phyloP scores from a whole-genome alignment of 1,140 invertebrate species.

The Manduca sexta region DNA sequence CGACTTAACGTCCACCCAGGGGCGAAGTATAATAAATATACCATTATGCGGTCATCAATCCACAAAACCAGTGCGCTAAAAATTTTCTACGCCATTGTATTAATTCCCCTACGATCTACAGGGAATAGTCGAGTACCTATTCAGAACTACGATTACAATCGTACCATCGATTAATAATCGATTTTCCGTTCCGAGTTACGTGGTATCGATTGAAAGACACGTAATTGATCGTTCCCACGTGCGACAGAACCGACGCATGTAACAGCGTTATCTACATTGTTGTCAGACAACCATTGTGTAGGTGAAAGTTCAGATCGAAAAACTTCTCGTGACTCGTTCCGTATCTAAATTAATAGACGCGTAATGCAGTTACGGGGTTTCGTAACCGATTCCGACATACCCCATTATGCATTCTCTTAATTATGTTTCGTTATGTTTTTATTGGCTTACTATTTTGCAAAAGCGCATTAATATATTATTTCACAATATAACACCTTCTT shows the following conservation, averaged over 20 bases:
- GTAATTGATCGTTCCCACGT: conserved; percentile 17
- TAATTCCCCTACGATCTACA: no score
- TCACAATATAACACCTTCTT: no score
- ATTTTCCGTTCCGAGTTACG: neutral
- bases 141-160: no score
- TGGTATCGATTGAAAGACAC: conserved; percentile 2
- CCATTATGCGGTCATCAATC: no score
- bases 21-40: no score
- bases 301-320: conserved; percentile 59
- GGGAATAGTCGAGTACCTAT: no score
- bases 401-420: neutral
- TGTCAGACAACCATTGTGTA: conserved; percentile 21
- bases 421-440: neutral
- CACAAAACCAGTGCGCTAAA: no score
- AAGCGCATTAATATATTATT: no score
- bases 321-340: conserved; percentile 19
- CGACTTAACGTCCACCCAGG: no score
- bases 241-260: conserved; percentile 19
- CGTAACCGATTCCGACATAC: conserved; percentile 1
- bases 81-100: no score
- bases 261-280: conserved; percentile 10
- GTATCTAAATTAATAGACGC: conserved; percentile 12
- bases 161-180: neutral
- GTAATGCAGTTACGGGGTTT: conserved; percentile 7
- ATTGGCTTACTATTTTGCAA: neutral